These are phyloP conservation scores for Agrotis puta DNA, from an alignment of 2,888 invertebrate genomes.

Conservation along the genomic window DNA sequence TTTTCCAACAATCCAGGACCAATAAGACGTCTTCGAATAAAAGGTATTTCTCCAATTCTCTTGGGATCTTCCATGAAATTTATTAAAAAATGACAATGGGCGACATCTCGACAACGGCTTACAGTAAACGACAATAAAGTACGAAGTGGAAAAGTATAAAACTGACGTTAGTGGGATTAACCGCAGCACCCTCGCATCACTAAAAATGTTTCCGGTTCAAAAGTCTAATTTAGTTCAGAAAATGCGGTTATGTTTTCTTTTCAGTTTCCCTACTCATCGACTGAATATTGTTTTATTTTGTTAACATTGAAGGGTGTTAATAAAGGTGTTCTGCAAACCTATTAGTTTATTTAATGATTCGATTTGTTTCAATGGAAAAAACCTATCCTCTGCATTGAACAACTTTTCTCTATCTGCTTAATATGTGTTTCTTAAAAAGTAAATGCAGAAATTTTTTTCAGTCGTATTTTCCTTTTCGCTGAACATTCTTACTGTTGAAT, in stretches of 20 bases:
- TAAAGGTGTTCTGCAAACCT: constrained; percentile 5
- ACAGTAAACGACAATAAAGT: constrained; percentile 7
- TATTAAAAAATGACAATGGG: constrained; percentile 27
- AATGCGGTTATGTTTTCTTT: background rate
- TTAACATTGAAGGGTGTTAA: constrained; percentile 18
- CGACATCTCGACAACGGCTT: constrained; percentile 3
- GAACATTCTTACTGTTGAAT: constrained; percentile 8
- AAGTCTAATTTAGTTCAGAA: constrained; percentile 22
- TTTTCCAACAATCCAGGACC: constrained; percentile 17
- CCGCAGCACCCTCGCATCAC: background rate
- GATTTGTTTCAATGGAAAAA: background rate
- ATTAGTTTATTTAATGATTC: constrained; percentile 2
- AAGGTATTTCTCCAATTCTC: constrained; percentile 21
- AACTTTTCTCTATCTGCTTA: background rate
- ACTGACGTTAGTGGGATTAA: constrained; percentile 11
- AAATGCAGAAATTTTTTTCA: background rate
- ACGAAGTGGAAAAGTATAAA: constrained; percentile 1
- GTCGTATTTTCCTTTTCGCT: constrained; percentile 13
- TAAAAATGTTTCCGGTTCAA: constrained; percentile 11
- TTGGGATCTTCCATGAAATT: background rate
- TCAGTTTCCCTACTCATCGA: background rate
- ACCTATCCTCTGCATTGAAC: constrained; percentile 3
- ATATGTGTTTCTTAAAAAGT: constrained; percentile 8
- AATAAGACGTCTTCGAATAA: constrained; percentile 32
- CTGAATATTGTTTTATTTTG: constrained; percentile 15